A percentile compares a stretch with the other conserved stretches of the same genome.
Conservation (phyloP, 2,797 vertebrate genomes). For the Agapornis canus region DNA sequence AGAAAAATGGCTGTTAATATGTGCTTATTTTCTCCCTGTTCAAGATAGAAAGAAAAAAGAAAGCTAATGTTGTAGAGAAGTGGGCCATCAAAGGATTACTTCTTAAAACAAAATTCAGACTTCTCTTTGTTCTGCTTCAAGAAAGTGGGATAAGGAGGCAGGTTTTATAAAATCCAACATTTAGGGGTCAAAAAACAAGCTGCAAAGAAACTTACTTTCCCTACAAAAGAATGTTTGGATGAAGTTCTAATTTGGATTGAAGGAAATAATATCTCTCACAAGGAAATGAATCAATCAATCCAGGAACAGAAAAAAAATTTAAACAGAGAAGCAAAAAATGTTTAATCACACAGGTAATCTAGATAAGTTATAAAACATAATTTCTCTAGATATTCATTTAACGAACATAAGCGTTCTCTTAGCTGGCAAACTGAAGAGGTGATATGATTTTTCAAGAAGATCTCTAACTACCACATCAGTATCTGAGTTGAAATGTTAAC, state of each 20-base stretch:
- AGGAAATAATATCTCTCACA: background rate
- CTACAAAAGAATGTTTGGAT: background rate
- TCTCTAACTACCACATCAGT: background rate
- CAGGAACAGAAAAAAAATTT: background rate
- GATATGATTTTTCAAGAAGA: background rate
- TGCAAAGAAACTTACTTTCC: background rate
- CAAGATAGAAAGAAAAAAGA: background rate
- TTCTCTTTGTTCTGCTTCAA: background rate
- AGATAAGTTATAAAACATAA: background rate
- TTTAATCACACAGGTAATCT: background rate
- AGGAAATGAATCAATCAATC: background rate
- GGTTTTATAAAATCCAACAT: background rate
- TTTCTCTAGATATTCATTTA: background rate
- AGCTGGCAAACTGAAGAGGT: background rate
- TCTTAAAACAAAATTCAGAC: background rate
- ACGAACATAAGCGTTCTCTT: background rate
- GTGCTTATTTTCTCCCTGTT: background rate
- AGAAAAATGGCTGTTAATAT: conserved; percentile 11
- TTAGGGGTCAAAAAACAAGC: background rate
- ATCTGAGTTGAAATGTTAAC: background rate
- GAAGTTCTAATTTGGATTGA: background rate
- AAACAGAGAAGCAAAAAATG: background rate
- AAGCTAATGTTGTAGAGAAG: background rate
- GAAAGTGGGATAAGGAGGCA: background rate
- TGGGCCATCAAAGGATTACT: conserved; percentile 17